These are phyloP conservation scores for Merops nubicus DNA, from an alignment of 2,113 vertebrate species.

Conservation along the genomic window DNA sequence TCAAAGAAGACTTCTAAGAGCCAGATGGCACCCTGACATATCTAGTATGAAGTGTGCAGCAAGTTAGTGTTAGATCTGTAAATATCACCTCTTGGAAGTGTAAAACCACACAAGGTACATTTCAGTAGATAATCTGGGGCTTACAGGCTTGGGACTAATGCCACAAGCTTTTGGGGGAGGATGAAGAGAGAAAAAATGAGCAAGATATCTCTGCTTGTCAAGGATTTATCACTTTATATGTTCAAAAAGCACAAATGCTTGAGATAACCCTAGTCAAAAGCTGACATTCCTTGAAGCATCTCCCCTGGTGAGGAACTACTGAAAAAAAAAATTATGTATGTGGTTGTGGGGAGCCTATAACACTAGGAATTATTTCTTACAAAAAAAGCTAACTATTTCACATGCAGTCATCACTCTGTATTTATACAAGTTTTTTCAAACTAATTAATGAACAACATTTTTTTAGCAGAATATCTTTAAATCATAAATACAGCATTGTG, in stretches of 20 bases:
- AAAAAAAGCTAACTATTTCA: background rate
- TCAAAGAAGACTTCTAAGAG: background rate
- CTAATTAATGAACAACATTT: background rate
- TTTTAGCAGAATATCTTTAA: background rate
- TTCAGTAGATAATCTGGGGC: background rate
- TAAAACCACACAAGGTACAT: background rate
- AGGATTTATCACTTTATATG: background rate
- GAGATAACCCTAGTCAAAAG: background rate
- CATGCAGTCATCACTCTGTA: background rate
- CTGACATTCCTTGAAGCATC: background rate
- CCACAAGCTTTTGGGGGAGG: background rate
- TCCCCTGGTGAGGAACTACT: background rate
- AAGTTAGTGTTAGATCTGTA: background rate
- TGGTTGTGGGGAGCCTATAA: background rate
- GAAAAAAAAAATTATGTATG: background rate
- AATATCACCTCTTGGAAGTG: background rate
- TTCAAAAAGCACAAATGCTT: background rate
- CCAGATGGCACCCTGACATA: background rate
- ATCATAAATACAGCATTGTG: background rate
- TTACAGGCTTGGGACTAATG: background rate
- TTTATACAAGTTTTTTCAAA: conserved; percentile 24
- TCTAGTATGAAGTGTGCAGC: background rate
- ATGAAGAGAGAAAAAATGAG: background rate
- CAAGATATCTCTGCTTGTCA: background rate
- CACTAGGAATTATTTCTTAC: background rate